Conservation (phyloP, 2,888 invertebrate species). For the Nomada flava region DNA sequence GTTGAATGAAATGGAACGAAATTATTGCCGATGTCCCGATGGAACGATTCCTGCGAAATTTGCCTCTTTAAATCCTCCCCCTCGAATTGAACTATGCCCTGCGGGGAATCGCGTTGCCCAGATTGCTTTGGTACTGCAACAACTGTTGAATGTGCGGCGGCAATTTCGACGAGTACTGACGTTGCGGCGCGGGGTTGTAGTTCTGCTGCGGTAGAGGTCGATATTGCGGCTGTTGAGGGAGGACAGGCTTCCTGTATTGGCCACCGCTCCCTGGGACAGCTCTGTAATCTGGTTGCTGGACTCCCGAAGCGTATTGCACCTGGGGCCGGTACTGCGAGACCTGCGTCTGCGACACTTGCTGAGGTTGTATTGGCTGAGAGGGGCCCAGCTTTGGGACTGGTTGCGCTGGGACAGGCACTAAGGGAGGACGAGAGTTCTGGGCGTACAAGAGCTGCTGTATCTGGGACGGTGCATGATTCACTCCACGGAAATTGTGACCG, state of each 20-base stretch:
- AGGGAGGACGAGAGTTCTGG: constrained; percentile 77
- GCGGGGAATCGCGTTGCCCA: constrained; percentile 39
- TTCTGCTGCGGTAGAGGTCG: constrained; percentile 38
- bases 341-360: constrained; percentile 60
- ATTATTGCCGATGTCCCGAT: neutral
- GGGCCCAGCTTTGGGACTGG: constrained; percentile 72
- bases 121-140: constrained; percentile 61
- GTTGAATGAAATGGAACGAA: neutral
- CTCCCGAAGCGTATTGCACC: constrained; percentile 72
- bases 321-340: constrained; percentile 74
- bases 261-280: constrained; percentile 64
- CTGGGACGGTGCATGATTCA: constrained; percentile 76
- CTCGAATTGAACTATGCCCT: neutral
- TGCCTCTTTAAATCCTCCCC: neutral
- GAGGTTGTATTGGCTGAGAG: constrained; percentile 52
- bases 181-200: constrained; percentile 39
- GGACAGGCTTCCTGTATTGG: constrained; percentile 41
- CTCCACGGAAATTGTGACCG: constrained; percentile 70
- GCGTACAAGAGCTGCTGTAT: constrained; percentile 79
- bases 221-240: constrained; percentile 48
- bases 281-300: constrained; percentile 76
- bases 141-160: constrained; percentile 72
- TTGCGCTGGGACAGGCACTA: constrained; percentile 77
- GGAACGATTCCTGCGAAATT: neutral
- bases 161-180: constrained; percentile 68